phyloP scores from a whole-genome alignment of 2,888 invertebrate species.

The Atrina japonica region DNA sequence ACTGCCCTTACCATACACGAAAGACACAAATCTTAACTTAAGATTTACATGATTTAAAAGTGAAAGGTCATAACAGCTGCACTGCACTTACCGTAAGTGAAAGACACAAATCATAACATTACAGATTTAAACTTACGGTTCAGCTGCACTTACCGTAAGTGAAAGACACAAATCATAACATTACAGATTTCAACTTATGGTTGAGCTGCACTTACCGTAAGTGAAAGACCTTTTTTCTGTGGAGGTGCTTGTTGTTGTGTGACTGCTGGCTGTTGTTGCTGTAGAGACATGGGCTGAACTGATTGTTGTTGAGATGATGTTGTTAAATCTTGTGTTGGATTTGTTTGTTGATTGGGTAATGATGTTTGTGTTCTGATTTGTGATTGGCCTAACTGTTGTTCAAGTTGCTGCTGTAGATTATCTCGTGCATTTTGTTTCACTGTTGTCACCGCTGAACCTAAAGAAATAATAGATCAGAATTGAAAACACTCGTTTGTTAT shows the following conservation, averaged over 20 bases:
- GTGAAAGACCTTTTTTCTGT: constrained; percentile 78
- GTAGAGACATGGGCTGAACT: constrained; percentile 48
- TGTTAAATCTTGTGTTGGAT: constrained; percentile 47
- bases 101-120: too few relatives aligned
- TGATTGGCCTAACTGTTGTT: constrained; percentile 74
- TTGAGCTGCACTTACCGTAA: constrained; percentile 75
- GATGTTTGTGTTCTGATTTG: constrained; percentile 61
- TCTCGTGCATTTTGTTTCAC: constrained; percentile 72
- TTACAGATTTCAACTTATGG: too few relatives aligned
- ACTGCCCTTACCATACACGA: too few relatives aligned
- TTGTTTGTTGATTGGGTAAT: constrained; percentile 48
- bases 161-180: too few relatives aligned
- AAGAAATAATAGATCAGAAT: too few relatives aligned
- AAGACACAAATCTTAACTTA: too few relatives aligned
- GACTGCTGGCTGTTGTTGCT: constrained; percentile 44
- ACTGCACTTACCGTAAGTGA: too few relatives aligned
- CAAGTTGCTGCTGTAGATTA: constrained; percentile 76
- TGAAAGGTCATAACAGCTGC: too few relatives aligned
- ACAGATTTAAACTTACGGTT: too few relatives aligned
- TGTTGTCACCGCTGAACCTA: constrained; percentile 48
- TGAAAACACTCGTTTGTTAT: too few relatives aligned
- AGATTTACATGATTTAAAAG: too few relatives aligned
- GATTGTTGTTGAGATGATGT: constrained; percentile 43
- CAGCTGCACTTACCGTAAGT: too few relatives aligned
- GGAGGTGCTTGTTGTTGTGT: constrained; percentile 56